Base-by-base conservation (phyloP, 2,113 vertebrate genomes). In the Centropus bengalensis region DNA sequence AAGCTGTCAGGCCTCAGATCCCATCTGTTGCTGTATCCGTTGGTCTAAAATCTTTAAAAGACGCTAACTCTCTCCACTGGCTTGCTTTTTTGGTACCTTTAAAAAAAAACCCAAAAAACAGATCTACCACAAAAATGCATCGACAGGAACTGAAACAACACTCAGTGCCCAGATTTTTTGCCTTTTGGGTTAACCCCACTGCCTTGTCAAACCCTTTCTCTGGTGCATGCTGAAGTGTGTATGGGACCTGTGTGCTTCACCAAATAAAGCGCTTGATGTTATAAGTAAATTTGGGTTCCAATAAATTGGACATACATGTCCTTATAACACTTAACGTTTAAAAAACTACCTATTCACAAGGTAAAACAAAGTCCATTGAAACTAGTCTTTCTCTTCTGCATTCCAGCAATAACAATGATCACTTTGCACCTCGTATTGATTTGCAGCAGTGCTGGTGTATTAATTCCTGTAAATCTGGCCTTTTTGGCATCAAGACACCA, bases 201-300 rank as follows among this genome's bases (percentile, higher is more conserved):
- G 81, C 6, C 66, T 27, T 30, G 26, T 59, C 75, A 84, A 49
- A 49, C 44, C n/a, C 36, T 13, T 76, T 42, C 59, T 58, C 10
- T 19, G 64, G 51, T 0, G 10, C 15, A 2, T 5, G 1, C 33
- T 79, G 90, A 32, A 28, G 18, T 55, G 54, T 26, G 38, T 10
- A 4, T 5, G 17, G 79, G 23, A 69, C 26, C 12, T 0, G 0
- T 2, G 24, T 45, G 52, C 28, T 80, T 88, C 26, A 28, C 8
- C 56, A 82, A 60, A 56, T 23, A 44, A 64, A 58, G 59, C 22
- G n/a, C n/a, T n/a, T n/a, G n/a, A n/a, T n/a, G n/a, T n/a, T n/a
- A n/a, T n/a, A n/a, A n/a, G n/a, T n/a, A n/a, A n/a, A n/a, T n/a
- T n/a, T n/a, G n/a, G n/a, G n/a, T n/a, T n/a, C n/a, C n/a, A n/a